These are phyloP conservation scores for Melangyna quadrimaculata DNA, from an alignment of 2,888 invertebrate species.

Conservation along the genomic window DNA sequence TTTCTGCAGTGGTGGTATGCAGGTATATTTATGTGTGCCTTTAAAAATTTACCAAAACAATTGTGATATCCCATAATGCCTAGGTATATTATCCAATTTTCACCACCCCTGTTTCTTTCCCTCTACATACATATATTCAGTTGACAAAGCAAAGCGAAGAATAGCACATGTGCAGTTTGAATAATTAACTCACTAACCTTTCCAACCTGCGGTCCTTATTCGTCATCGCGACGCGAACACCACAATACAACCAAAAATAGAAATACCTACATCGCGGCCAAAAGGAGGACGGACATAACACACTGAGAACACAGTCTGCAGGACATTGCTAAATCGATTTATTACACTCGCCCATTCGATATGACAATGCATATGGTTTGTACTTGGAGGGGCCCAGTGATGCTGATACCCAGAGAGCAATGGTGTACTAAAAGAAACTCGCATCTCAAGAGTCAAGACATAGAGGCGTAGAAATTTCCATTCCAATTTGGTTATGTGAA, in stretches of 20 bases:
- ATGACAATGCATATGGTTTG: conserved; percentile 43
- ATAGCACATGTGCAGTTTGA: conserved; percentile 55
- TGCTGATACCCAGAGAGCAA: neutral
- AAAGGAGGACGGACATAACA: conserved; percentile 33
- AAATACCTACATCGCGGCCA: conserved; percentile 32
- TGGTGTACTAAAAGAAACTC: neutral
- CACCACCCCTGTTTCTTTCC: neutral
- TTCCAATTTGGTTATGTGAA: conserved; percentile 71
- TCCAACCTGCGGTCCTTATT: conserved; percentile 60
- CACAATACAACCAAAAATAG: conserved; percentile 58
- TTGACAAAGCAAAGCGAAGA: neutral
- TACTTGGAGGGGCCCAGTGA: conserved; percentile 24
- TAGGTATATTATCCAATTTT: neutral
- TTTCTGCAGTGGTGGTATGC: too few species aligned
- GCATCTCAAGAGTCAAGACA: conserved; percentile 1
- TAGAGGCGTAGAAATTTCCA: conserved; percentile 70
- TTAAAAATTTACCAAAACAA: neutral
- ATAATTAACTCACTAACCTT: conserved; percentile 70
- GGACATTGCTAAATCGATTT: conserved; percentile 70
- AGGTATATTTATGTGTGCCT: too few species aligned
- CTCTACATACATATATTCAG: neutral
- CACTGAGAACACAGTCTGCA: conserved; percentile 15
- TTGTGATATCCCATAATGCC: neutral
- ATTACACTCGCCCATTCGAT: conserved; percentile 67
- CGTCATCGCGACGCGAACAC: conserved; percentile 56